Evolutionary conservation across 2,113 vertebrate species (phyloP).

Genomic region (Beaufortia kweichowensis): DNA sequence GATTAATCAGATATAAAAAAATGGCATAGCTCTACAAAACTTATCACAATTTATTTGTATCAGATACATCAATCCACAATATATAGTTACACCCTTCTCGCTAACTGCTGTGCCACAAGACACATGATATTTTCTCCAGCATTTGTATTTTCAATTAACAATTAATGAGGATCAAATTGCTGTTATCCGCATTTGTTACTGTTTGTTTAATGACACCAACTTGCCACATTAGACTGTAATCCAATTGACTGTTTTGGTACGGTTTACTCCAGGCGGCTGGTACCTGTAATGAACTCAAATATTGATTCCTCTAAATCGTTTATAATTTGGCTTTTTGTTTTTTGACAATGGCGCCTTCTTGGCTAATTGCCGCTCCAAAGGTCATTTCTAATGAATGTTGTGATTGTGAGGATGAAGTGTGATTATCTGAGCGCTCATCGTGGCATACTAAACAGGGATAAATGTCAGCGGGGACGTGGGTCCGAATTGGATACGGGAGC

Average conservation of each 20-base stretch:
- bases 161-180: slow-evolving; percentile 6
- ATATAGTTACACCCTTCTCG: too few species aligned
- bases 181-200: slow-evolving; percentile 11
- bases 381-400: slow-evolving; percentile 66
- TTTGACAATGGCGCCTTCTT: slow-evolving; percentile 45
- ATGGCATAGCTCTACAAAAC: too few species aligned
- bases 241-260: slow-evolving; percentile 26
- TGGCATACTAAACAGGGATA: slow-evolving; percentile 54
- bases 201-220: slow-evolving; percentile 19
- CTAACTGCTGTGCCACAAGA: too few species aligned
- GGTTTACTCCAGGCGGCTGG: neutral
- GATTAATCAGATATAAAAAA: too few species aligned
- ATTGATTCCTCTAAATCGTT: slow-evolving; percentile 54
- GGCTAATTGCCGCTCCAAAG: slow-evolving; percentile 58
- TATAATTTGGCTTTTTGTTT: slow-evolving; percentile 59
- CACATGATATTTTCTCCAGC: neutral
- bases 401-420: slow-evolving; percentile 51
- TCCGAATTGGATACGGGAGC: slow-evolving; percentile 13
- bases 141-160: neutral
- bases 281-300: slow-evolving; percentile 41
- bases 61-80: too few species aligned
- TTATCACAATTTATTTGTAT: too few species aligned
- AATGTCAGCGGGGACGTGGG: slow-evolving; percentile 23
- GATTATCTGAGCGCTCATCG: slow-evolving; percentile 53
- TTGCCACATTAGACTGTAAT: slow-evolving; percentile 39